Evolutionary conservation across 2,113 vertebrate species (phyloP).

Genomic region (Tragelaphus imberbis): DNA sequence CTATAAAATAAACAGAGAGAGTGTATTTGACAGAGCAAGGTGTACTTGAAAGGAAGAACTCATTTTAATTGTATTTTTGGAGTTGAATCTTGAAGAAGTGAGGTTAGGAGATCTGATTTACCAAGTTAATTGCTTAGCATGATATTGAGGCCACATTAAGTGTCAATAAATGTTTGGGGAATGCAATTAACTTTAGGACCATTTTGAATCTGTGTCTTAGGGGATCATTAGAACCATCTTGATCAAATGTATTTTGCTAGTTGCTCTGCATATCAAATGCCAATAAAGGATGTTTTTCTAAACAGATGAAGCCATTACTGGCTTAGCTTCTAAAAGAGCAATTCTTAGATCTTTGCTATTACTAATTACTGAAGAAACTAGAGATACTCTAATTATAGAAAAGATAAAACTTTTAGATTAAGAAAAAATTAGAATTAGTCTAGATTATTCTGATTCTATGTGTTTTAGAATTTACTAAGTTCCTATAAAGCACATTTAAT

Average conservation of each 20-base stretch:
- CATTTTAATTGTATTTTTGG: neutral
- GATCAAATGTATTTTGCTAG: neutral
- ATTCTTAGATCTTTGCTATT: neutral
- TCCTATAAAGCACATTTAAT: conserved; percentile 36
- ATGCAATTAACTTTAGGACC: neutral
- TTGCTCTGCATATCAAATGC: neutral
- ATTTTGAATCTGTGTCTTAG: neutral
- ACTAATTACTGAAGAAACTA: conserved; percentile 8
- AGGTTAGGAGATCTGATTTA: neutral
- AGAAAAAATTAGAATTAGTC: neutral
- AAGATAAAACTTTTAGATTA: conserved; percentile 19
- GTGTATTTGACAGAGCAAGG: neutral
- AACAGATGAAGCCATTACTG: neutral
- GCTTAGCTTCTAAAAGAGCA: neutral
- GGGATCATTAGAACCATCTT: neutral
- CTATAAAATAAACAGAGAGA: conserved; percentile 1
- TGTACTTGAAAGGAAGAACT: neutral
- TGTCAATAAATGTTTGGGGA: neutral
- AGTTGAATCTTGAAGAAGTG: conserved; percentile 2
- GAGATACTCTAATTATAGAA: conserved; percentile 3
- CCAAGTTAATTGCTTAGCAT: neutral
- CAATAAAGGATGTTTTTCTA: conserved; percentile 17
- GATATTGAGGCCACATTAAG: neutral
- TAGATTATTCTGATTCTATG: conserved; percentile 22
- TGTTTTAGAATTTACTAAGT: conserved; percentile 50